Base-by-base conservation (phyloP, 2,888 invertebrate genomes). In the Eucera pruinosa region DNA sequence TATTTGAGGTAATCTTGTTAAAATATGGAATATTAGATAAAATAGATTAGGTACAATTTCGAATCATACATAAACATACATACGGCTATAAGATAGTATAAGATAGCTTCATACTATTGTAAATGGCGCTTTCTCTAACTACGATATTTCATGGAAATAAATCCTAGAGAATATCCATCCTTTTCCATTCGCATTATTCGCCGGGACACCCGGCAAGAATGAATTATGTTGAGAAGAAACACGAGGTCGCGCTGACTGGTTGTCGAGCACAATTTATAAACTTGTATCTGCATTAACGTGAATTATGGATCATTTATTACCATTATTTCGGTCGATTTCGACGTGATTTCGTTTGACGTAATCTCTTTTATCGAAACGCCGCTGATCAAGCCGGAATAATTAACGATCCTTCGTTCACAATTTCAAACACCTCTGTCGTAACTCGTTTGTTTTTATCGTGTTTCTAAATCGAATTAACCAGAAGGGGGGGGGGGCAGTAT, bases 301-400 rank as follows among this genome's bases (percentile, higher is more conserved):
- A 75, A 75, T 81, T 78, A 78, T 70, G 67, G 80, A 67, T 84
- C 84, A 84, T 84, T 78, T 81, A 81, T 84, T 78, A 81, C 79
- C 72, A 75, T 81, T 84, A 84, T 81, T 80, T 72, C 68, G 73
- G 36, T 18, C 64, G 65, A 65, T 58, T 45, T 43, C 45, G 41
- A 55, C 67, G 60, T 66, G 80, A 67, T 65, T 67, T 52, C 50
- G 43, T 68, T 69, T 60, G 70, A 69, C 75, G 64, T 70, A 65
- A 78, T 72, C 72, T 69, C 73, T 61, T 82, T 71, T 68, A 77
- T 83, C 80, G 69, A n/a, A 47, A 41, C 50, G 72, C 57, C 23
- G 25, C 18, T 33, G 68, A 75, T 55, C 64, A 45, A 68, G 54
- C 50, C 23, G 27, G 52, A 77, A 83, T 83, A 83, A 83, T 83